These are phyloP conservation scores for Grammomys surdaster DNA, from an alignment of 2,113 vertebrate genomes.

Conservation along the genomic window DNA sequence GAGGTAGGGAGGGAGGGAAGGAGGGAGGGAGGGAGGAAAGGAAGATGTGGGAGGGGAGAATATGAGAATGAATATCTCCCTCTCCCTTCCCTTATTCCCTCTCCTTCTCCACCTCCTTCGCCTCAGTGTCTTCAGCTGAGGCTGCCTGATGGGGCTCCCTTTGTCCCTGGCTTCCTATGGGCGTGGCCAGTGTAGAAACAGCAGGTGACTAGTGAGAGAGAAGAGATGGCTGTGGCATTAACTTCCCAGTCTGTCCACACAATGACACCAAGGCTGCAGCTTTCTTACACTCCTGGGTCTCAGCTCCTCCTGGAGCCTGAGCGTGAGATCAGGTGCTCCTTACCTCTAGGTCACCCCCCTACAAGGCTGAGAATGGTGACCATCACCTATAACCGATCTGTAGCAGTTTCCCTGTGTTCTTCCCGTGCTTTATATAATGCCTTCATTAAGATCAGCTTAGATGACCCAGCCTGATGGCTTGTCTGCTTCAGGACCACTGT, in stretches of 20 bases:
- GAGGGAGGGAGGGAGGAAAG: neutral
- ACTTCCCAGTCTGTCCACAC: neutral
- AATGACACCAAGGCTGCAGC: neutral
- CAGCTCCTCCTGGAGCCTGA: neutral
- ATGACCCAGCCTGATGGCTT: neutral
- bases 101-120: neutral
- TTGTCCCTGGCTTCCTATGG: neutral
- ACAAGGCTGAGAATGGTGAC: neutral
- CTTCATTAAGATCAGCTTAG: neutral
- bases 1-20: neutral
- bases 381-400: neutral
- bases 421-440: neutral
- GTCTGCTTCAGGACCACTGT: neutral
- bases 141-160: neutral
- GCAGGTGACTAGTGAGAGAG: neutral
- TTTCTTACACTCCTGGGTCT: neutral
- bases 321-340: neutral
- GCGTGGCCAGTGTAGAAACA: neutral
- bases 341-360: neutral
- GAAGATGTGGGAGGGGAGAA: neutral
- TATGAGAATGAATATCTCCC: too few species aligned
- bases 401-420: neutral
- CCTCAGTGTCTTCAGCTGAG: neutral
- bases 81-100: neutral
- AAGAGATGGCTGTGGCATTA: neutral